A percentile compares a stretch with the other conserved stretches of the same genome.
Evolutionary conservation across 2,888 invertebrate genomes (phyloP).

Genomic region (Diplazon laetatorius): DNA sequence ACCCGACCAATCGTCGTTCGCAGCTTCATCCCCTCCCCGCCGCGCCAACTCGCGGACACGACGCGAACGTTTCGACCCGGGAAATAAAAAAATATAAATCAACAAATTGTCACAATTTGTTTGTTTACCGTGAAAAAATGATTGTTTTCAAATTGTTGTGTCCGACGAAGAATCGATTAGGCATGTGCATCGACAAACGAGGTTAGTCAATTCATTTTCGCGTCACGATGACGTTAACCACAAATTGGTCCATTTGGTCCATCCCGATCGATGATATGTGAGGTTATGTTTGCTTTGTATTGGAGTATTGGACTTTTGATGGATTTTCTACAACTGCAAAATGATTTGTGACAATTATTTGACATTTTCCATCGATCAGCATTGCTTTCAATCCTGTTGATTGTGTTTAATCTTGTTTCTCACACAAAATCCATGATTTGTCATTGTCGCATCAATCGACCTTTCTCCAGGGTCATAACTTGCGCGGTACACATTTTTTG

Average conservation of each 20-base stretch:
- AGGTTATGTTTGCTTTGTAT: slow-evolving; percentile 59
- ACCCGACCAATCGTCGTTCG: slow-evolving; percentile 46
- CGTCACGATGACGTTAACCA: too few relatives aligned
- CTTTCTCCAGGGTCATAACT: slow-evolving; percentile 28
- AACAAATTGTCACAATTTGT: slow-evolving; percentile 33
- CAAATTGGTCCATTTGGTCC: not conserved
- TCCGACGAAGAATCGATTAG: slow-evolving; percentile 24
- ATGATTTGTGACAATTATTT: too few relatives aligned
- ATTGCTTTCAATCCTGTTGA: too few relatives aligned
- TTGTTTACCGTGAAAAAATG: slow-evolving; percentile 40
- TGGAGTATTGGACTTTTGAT: too few relatives aligned
- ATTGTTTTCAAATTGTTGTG: slow-evolving; percentile 39
- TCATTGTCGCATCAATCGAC: slow-evolving; percentile 13
- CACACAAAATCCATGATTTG: too few relatives aligned
- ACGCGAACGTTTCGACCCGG: slow-evolving; percentile 48
- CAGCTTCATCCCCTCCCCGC: not conserved
- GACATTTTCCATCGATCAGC: too few relatives aligned
- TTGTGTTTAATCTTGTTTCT: too few relatives aligned
- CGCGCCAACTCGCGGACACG: not conserved
- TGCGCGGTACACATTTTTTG: not conserved
- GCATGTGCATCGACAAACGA: slow-evolving; percentile 32
- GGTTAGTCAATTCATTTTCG: too few relatives aligned
- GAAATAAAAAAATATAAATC: slow-evolving; percentile 59
- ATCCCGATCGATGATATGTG: not conserved
- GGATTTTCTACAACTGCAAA: too few relatives aligned